Evolutionary conservation across 1,140 invertebrate genomes (phyloP).

Genomic region (Chionoecetes opilio): DNA sequence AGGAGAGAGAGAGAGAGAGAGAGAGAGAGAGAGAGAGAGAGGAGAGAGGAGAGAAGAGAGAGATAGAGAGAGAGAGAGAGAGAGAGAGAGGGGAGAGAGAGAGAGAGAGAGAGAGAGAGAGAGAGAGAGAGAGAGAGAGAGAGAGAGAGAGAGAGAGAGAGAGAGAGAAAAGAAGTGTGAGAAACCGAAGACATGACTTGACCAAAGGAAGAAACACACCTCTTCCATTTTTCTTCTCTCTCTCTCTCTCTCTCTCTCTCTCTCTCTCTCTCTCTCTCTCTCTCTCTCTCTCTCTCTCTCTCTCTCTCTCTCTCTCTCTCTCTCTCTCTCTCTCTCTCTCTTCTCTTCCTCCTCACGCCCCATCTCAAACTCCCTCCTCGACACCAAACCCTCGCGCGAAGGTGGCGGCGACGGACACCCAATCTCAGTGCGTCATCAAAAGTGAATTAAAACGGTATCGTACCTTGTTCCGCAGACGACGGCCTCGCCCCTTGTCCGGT

Average conservation of each 20-base stretch:
- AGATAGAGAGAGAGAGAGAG: conserved; percentile 17
- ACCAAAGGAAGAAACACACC: no score
- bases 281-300: not conserved
- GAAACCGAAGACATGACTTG: no score
- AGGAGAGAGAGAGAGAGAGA: conserved; percentile 17
- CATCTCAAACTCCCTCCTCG: not conserved
- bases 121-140: conserved; percentile 7
- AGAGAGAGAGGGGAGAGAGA: not conserved
- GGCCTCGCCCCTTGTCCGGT: conserved; percentile 61
- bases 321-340: conserved; percentile 34
- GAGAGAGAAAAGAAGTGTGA: not conserved
- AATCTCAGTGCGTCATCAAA: conserved; percentile 78
- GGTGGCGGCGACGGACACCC: conserved; percentile 48
- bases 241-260: not conserved
- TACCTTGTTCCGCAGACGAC: conserved; percentile 70
- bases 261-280: conserved; percentile 1
- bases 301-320: conserved; percentile 28
- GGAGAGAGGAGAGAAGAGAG: not conserved
- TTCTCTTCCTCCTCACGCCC: not conserved
- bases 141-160: not conserved
- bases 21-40: not conserved
- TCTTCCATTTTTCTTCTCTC: not conserved
- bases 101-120: not conserved
- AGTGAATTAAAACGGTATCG: conserved; percentile 78
- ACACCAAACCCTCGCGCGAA: not conserved